Evolutionary conservation across 2,888 invertebrate genomes (phyloP).

Genomic region (Ashinkailepas kermadecensis): DNA sequence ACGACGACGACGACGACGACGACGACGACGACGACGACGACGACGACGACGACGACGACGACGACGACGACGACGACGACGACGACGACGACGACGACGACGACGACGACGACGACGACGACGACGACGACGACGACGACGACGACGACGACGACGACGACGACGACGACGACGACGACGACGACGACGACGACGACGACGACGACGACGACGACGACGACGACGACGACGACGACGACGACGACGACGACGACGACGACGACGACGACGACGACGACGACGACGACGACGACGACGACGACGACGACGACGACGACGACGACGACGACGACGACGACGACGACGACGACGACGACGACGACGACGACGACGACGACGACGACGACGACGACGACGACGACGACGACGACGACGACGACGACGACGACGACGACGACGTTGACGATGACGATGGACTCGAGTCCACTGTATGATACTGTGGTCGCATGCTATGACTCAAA

Average conservation of each 20-base stretch:
- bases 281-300: slow-evolving; percentile 14
- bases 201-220: too few relatives aligned
- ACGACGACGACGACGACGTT: slow-evolving; percentile 14
- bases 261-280: slow-evolving; percentile 14
- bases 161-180: slow-evolving; percentile 14
- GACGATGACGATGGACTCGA: too few relatives aligned
- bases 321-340: slow-evolving; percentile 14
- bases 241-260: slow-evolving; percentile 14
- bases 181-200: slow-evolving; percentile 14
- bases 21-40: slow-evolving; percentile 14
- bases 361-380: slow-evolving; percentile 14
- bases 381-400: slow-evolving; percentile 14
- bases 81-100: too few relatives aligned
- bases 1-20: slow-evolving; percentile 14
- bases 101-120: slow-evolving; percentile 14
- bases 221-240: slow-evolving; percentile 14
- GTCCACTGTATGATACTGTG: too few relatives aligned
- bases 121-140: slow-evolving; percentile 14
- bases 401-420: slow-evolving; percentile 14
- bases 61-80: slow-evolving; percentile 14
- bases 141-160: slow-evolving; percentile 14
- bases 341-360: slow-evolving; percentile 14
- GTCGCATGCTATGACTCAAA: too few relatives aligned
- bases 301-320: slow-evolving; percentile 14
- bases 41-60: slow-evolving; percentile 14